Percentiles rank a stretch among this genome's conserved stretches.
Evolutionary conservation across 2,113 vertebrate species (phyloP).

Genomic region (Triplophysa tibetana): DNA sequence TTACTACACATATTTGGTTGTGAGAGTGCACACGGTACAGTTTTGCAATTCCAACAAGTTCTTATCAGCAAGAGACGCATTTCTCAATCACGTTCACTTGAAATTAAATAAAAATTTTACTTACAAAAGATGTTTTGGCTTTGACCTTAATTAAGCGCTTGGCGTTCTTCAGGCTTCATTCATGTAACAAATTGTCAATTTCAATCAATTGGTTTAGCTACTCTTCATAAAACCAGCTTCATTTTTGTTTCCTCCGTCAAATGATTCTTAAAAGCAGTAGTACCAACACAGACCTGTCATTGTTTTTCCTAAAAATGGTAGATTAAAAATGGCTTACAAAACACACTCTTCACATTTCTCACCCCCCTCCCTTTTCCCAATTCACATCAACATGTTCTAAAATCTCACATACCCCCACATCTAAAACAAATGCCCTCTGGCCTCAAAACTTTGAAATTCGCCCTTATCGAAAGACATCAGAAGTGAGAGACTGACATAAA

Average conservation of each 20-base stretch:
- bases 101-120: conserved; percentile 50
- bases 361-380: background rate
- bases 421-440: conserved; percentile 32
- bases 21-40: conserved; percentile 54
- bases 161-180: background rate
- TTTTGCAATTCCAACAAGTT: conserved; percentile 45
- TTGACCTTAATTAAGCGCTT: conserved; percentile 10
- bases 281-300: conserved; percentile 17
- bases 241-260: background rate
- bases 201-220: conserved; percentile 53
- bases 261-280: conserved; percentile 28
- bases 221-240: conserved; percentile 35
- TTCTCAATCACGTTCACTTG: conserved; percentile 24
- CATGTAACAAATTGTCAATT: conserved; percentile 55
- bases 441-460: conserved; percentile 40
- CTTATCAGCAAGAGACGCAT: conserved; percentile 14
- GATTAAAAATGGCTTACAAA: conserved; percentile 44
- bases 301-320: conserved; percentile 16
- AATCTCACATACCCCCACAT: conserved; percentile 29
- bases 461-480: conserved; percentile 23
- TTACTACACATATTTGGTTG: conserved; percentile 52
- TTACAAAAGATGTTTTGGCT: conserved; percentile 42
- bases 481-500: conserved; percentile 11
- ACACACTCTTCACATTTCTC: conserved; percentile 1
- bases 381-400: conserved; percentile 39